Evolutionary conservation across 2,113 vertebrate species (phyloP), one percentile per base, ranked within the genome.

Genomic region (Xyliphius kryptos): DNA sequence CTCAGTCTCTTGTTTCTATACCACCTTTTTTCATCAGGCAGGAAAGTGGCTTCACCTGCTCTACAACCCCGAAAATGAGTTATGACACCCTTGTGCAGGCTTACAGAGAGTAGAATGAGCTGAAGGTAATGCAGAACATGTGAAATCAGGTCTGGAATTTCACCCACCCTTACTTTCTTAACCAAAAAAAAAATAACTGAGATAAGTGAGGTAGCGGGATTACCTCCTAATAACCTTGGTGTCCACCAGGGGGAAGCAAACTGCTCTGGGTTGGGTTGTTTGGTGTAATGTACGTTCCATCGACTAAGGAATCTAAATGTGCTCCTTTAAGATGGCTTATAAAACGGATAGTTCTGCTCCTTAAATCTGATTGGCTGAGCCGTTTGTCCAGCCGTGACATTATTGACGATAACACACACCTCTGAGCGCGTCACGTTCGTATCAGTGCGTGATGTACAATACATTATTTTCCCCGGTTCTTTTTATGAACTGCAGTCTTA

Each of bases 111-210:
- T 38, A 52, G 58, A 57, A 46, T 15, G 5, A 61, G 48, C 36
- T 67, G 50, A 51, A 51, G 50, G 54, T n/a, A 59, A 51, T 51
- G 44, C 51, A 65, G 63, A 72, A 68, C 64, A 53, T n/a, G n/a
- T 67, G 22, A 71, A 73, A 71, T 70, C 53, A 55, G 52, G 56
- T 68, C 43, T 52, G 68, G 61, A 69, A 71, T 72, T 69, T 52
- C 37, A 56, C 47, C 15, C 41, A 50, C 43, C 37, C 48, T 43
- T 38, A 47, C n/a, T n/a, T 55, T 49, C 21, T n/a, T 50, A 49
- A 17, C 22, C 26, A 46, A 50, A 22, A 50, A 48, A 68, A 71
- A 56, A 51, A 16, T 61, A 48, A 73, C 66, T 44, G 55, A 69
- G 66, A 63, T 67, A 53, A 67, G 20, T 57, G 21, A 57, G 63